Base-by-base conservation (phyloP, 2,888 invertebrate genomes). In the Cerastis leucographa region DNA sequence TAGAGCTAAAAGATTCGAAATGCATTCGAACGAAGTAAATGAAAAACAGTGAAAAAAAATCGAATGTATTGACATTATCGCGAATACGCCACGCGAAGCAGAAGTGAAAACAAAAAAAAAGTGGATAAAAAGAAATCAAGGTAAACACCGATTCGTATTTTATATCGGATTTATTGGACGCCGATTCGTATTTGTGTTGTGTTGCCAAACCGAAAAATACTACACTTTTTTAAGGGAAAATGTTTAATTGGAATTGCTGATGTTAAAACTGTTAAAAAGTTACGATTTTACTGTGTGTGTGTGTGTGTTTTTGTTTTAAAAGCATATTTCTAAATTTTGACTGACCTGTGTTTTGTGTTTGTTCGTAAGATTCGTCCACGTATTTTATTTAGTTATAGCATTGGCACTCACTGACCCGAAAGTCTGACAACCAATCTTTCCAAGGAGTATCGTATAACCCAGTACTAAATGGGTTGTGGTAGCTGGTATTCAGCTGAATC, bases 111-210 rank as follows among this genome's bases (percentile, higher is more conserved):
- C 82, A 89, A 87, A 91, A 79, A 76, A 73, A 90, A 89, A 86
- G 85, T 83, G 80, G 85, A 87, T 89, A 88, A 89, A 91, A 88
- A 89, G 88, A 88, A 92, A 92, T 91, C 91, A 91, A 92, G 91
- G 91, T 92, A 90, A 92, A 91, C 88, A 91, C 86, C 85, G 86
- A 91, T 90, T 90, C 89, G 90, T 92, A 89, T 93, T 91, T 91
- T 91, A 90, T 91, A 91, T 91, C 88, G 89, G 90, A 93, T 92
- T 92, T 91, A 93, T 92, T 89, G 89, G 85, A 87, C 87, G 56
- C 85, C 80, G 86, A 84, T 76, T 83, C 76, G 76, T 84, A 66
- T 75, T 84, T 80, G 80, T 70, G 68, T 66, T 64, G 88, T 85
- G 89, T 89, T 91, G 89, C 89, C 85, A 88, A 35, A 64, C 62